Evolutionary conservation across 2,888 invertebrate genomes (phyloP).

Genomic region (Capitulum mitella): DNA sequence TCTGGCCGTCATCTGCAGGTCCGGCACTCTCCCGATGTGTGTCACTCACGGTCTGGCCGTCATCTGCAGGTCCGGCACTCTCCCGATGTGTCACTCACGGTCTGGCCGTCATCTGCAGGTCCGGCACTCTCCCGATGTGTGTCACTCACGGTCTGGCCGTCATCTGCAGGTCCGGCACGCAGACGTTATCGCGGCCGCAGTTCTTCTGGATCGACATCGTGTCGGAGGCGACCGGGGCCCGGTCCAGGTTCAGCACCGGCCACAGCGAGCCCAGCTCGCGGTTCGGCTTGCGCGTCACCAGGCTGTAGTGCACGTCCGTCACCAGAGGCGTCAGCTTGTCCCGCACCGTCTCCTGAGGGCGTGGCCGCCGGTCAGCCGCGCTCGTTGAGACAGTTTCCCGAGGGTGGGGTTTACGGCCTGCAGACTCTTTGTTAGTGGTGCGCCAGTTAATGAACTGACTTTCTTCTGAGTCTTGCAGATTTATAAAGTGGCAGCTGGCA

Average conservation of each 20-base stretch:
- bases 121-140: constrained; percentile 58
- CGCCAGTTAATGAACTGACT: too few species aligned
- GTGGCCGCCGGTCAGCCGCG: not conserved
- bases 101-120: constrained; percentile 65
- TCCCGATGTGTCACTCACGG: constrained; percentile 51
- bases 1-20: not conserved
- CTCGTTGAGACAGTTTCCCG: not conserved
- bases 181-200: constrained; percentile 86
- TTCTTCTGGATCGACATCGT: constrained; percentile 82
- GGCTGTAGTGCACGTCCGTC: constrained; percentile 73
- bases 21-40: not conserved
- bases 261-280: constrained; percentile 16
- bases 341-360: constrained; percentile 52
- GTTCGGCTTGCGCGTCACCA: constrained; percentile 41
- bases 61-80: constrained; percentile 79
- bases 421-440: too few species aligned
- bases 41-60: constrained; percentile 48
- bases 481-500: too few species aligned
- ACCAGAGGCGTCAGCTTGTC: constrained; percentile 90
- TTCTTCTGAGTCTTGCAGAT: too few species aligned
- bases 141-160: constrained; percentile 60
- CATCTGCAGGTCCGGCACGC: constrained; percentile 79
- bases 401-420: too few species aligned
- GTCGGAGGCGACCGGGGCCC: constrained; percentile 57
- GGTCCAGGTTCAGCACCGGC: not conserved